A percentile compares a stretch with the other conserved stretches of the same genome.
phyloP scores from a whole-genome alignment of 2,888 invertebrate species.

The Philhelius pedissequus region DNA sequence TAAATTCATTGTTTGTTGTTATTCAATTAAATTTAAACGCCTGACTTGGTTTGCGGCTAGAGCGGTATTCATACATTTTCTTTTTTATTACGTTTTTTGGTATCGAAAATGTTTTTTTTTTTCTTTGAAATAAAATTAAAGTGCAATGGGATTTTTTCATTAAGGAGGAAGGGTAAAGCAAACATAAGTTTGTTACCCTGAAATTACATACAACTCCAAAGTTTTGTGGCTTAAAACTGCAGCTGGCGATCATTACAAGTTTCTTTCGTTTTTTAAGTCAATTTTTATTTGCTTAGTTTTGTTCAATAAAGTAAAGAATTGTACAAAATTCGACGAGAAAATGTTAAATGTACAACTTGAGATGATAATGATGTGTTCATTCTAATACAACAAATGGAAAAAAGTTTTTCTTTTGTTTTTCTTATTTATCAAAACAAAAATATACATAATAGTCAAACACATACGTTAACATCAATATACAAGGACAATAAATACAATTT shows the following conservation, averaged over 20 bases:
- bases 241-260: constrained; percentile 25
- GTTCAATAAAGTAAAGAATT: background rate
- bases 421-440: background rate
- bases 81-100: background rate
- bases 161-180: background rate
- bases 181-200: background rate
- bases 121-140: constrained; percentile 1
- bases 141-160: constrained; percentile 46
- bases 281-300: constrained; percentile 48
- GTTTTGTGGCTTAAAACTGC: background rate
- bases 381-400: constrained; percentile 21
- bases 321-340: background rate
- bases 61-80: constrained; percentile 4
- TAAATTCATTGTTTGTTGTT: background rate
- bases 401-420: constrained; percentile 30
- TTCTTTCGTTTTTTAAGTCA: constrained; percentile 14
- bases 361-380: background rate
- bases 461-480: background rate
- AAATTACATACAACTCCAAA: background rate
- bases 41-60: constrained; percentile 14
- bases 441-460: background rate
- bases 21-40: constrained; percentile 9
- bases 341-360: background rate
- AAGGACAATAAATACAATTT: background rate
- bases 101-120: background rate